Base-by-base conservation (phyloP, 2,888 invertebrate genomes). In the Nomada fabriciana region DNA sequence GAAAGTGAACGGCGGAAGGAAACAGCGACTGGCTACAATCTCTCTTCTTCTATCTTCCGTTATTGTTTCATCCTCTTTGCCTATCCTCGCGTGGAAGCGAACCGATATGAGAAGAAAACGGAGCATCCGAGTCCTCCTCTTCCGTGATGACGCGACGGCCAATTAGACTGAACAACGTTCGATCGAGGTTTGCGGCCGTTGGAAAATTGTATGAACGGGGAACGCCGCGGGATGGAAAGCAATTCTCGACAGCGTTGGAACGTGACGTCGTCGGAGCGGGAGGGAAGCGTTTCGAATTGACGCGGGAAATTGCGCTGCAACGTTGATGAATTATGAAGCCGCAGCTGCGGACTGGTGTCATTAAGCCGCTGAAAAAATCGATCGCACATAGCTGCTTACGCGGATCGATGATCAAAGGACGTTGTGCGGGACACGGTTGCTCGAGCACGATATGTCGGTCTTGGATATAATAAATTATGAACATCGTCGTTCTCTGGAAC, bases 1-100 rank as follows among this genome's bases (percentile, higher is more conserved):
- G 92, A 23, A 93, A 93, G 86, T 93, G 91, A 91, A 77, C 11
- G 2, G 7, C 2, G 13, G 57, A 65, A 20, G 60, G 63, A 53
- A 47, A 23, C 23, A 25, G 43, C 50, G 13, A 50, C 20, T 60
- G 13, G 29, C 29, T 42, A 23, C 57, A 10, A 55, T 36, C 57
- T 83, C 20, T 76, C 55, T 64, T 25, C 20, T 60, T 75, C 36
- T 23, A 64, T 52, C 20, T 52, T 61, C 20, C 23, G 68, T 64
- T 50, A 67, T 25, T 67, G 18, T 67, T 60, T 63, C 64, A 13
- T 57, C 36, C 55, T 47, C 18, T 61, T 36, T 57, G 20, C 64
- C 29, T 53, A 20, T 43, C 43, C 59, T 63, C 20, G 57, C 59
- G 52, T 53, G 15, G 53, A 59, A 68, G 52, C 55, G 68, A 59